Evolutionary conservation across 1,140 invertebrate species (phyloP).

Genomic region (Branchinecta lindahli): DNA sequence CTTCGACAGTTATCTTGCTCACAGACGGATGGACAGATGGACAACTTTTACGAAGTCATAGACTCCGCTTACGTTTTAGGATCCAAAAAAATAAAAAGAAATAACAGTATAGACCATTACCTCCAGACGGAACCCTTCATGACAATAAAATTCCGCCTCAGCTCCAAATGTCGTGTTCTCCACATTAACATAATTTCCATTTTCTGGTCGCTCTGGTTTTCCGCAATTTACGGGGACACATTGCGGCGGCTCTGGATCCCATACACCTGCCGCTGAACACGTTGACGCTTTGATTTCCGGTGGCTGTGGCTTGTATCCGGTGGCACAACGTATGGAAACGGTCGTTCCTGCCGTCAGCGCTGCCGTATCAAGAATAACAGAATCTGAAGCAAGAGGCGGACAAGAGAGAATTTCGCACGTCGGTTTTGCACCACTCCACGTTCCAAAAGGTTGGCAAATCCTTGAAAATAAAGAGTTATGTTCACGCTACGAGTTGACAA

Average conservation of each 20-base stretch:
- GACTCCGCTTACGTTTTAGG: no score
- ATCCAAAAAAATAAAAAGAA: no score
- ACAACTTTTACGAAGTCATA: no score
- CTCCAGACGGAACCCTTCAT: background rate
- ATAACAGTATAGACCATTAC: background rate
- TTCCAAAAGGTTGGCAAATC: background rate
- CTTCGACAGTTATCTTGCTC: no score
- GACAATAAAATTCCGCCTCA: background rate
- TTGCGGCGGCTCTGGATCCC: conserved; percentile 24
- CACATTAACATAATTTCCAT: background rate
- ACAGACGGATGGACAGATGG: no score
- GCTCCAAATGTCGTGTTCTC: background rate
- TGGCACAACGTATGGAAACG: background rate
- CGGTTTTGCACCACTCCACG: background rate
- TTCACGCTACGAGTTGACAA: no score
- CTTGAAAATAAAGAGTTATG: background rate
- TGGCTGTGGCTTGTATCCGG: background rate
- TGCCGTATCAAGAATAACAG: background rate
- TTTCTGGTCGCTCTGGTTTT: conserved; percentile 22
- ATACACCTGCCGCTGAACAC: conserved; percentile 22
- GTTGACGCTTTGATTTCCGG: background rate
- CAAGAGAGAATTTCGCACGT: background rate
- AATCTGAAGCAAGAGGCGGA: background rate
- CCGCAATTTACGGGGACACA: conserved; percentile 27
- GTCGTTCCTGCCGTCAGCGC: background rate